These are phyloP conservation scores for Cossypha polioptera DNA, from an alignment of 2,797 vertebrate species.

Conservation along the genomic window DNA sequence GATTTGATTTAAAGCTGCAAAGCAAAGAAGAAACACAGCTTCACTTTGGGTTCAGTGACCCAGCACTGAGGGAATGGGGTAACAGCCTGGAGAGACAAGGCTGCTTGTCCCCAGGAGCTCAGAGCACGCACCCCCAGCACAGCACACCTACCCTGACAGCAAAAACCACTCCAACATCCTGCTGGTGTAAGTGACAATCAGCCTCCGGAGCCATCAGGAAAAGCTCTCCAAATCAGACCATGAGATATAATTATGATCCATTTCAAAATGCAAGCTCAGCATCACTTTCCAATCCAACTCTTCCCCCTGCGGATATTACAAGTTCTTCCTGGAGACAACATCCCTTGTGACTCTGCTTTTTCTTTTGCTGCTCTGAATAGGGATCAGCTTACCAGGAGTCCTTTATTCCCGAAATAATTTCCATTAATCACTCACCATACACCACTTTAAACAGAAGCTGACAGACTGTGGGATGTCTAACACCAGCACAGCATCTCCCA, in stretches of 20 bases:
- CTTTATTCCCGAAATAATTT: constrained; percentile 52
- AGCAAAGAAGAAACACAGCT: not conserved
- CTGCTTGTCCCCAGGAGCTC: not conserved
- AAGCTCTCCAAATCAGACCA: constrained; percentile 9
- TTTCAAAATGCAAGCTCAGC: constrained; percentile 40
- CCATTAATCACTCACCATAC: constrained; percentile 57
- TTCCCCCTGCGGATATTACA: not conserved
- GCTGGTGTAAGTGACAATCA: not conserved
- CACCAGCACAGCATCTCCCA: not conserved
- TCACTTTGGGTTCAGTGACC: rapidly evolving
- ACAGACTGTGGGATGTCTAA: not conserved
- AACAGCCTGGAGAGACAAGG: not conserved
- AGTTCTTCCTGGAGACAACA: constrained; percentile 43
- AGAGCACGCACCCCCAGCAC: not conserved
- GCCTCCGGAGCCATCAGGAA: not conserved
- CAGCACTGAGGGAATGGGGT: not conserved
- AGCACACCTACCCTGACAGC: not conserved
- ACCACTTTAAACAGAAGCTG: constrained; percentile 36
- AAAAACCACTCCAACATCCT: not conserved
- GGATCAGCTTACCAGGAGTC: constrained; percentile 64
- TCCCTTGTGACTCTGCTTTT: constrained; percentile 50
- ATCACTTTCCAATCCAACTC: constrained; percentile 13
- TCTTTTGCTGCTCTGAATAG: constrained; percentile 43
- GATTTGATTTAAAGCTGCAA: not conserved
- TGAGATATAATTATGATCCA: constrained; percentile 37